Base-by-base conservation (phyloP, 2,888 invertebrate species). In the Conops quadrifasciatus region DNA sequence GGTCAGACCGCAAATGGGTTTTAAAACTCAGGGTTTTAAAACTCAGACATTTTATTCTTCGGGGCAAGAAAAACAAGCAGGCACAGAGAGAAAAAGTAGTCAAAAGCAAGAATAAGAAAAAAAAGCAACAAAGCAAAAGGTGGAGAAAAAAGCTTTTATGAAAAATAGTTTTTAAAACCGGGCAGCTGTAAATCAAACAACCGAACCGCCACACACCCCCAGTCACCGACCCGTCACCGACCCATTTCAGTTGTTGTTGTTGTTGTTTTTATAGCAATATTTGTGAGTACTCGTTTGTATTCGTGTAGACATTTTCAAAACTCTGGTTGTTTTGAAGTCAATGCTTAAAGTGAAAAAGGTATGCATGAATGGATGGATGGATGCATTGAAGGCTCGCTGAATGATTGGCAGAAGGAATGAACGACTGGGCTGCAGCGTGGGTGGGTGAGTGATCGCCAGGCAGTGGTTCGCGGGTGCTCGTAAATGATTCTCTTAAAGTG, bases 1-100 rank as follows among this genome's bases (percentile, higher is more conserved):
- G 66, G 66, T 66, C 53, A 56, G 66, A 56, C 26, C 24, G 56
- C 51, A 36, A 36, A 30, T 9, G 53, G 9, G 36, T 36, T 36
- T 36, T 36, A 36, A 4, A 7, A 7, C 9, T 4, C 36, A 16
- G 53, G 9, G 36, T 36, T 36, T 36, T 36, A 36, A 4, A 7
- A 7, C 9, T 4, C 36, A n/a, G n/a, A n/a, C n/a, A n/a, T 36
- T 36, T 36, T 4, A 36, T 36, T 36, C 4, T 36, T 36, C 9
- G 36, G 4, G 36, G 36, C 36, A 36, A 7, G 36, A 36, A 4
- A 36, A 36, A 36, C 4, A 36, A 9, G 36, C 36, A 36, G 9
- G 36, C 5, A 36, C 5, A 36, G 36, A 36, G 36, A 9, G 9
- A 36, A 36, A 36, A 36, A 36, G n/a, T n/a, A n/a, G n/a, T n/a